Conservation (phyloP, 2,797 vertebrate species). For the Pachyuromys duprasi region DNA sequence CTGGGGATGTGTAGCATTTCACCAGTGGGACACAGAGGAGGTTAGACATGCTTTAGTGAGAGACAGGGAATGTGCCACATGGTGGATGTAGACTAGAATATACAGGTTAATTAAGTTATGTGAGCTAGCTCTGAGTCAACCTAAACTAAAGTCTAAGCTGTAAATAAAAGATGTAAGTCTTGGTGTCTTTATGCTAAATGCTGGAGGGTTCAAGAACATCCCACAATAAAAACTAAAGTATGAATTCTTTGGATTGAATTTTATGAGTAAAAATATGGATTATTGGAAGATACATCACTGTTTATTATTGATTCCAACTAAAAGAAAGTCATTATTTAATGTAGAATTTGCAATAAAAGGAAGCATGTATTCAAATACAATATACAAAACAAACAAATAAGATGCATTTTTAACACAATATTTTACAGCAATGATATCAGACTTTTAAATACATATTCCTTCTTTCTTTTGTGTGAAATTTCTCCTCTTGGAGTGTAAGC, state of each 20-base stretch:
- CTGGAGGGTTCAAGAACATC: no score
- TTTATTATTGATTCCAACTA: neutral
- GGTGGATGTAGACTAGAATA: no score
- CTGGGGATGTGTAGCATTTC: no score
- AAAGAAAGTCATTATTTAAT: neutral
- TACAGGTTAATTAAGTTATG: no score
- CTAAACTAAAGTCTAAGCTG: no score
- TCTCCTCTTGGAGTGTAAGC: neutral
- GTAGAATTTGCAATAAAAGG: neutral
- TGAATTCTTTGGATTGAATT: neutral
- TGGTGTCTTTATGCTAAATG: no score
- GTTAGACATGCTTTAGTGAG: no score
- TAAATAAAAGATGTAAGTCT: no score
- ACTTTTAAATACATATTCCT: neutral
- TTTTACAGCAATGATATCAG: neutral
- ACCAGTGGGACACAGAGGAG: no score
- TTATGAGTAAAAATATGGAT: neutral
- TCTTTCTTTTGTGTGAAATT: neutral
- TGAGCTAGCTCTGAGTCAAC: no score
- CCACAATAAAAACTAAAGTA: neutral
- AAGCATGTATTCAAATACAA: neutral
- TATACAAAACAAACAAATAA: neutral
- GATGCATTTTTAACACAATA: no score
- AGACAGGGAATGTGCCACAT: no score
- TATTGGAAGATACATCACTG: neutral